A percentile compares a stretch with the other conserved stretches of the same genome.
These are phyloP conservation scores for Apocheima hispidaria DNA, from an alignment of 2,888 invertebrate species.

Conservation along the genomic window DNA sequence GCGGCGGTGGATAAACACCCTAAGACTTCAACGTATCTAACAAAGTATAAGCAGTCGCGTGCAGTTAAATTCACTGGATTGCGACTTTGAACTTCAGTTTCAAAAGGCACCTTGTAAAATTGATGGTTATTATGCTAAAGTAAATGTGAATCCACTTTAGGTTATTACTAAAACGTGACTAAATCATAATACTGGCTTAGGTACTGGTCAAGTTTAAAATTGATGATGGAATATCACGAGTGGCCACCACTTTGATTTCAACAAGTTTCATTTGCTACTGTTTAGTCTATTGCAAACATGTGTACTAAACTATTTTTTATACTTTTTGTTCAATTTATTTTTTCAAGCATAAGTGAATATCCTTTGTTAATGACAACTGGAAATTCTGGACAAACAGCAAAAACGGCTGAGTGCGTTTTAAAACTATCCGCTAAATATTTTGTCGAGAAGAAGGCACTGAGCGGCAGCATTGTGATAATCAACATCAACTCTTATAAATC, in stretches of 20 bases:
- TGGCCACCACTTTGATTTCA: background rate
- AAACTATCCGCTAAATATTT: constrained; percentile 83
- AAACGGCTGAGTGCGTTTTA: constrained; percentile 81
- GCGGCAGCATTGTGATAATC: constrained; percentile 82
- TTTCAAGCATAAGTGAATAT: constrained; percentile 62
- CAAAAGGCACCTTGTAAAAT: constrained; percentile 21
- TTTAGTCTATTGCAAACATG: constrained; percentile 52
- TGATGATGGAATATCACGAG: background rate
- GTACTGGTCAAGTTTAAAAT: constrained; percentile 24
- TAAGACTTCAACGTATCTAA: constrained; percentile 1
- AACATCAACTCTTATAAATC: constrained; percentile 79
- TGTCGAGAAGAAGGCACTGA: constrained; percentile 80
- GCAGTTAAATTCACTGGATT: constrained; percentile 28
- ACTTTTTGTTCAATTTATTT: constrained; percentile 55
- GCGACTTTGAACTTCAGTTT: constrained; percentile 35
- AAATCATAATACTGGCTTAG: constrained; percentile 27
- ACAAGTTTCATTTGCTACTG: constrained; percentile 13
- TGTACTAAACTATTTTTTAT: constrained; percentile 45
- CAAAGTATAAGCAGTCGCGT: constrained; percentile 22
- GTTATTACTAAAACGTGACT: constrained; percentile 20
- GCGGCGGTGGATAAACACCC: too few species aligned
- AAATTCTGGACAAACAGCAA: constrained; percentile 70
- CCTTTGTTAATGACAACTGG: constrained; percentile 70
- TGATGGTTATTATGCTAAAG: constrained; percentile 15
- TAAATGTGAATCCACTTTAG: constrained; percentile 33